Conservation (phyloP, 1,140 invertebrate genomes). For the Melipona quadrifasciata region DNA sequence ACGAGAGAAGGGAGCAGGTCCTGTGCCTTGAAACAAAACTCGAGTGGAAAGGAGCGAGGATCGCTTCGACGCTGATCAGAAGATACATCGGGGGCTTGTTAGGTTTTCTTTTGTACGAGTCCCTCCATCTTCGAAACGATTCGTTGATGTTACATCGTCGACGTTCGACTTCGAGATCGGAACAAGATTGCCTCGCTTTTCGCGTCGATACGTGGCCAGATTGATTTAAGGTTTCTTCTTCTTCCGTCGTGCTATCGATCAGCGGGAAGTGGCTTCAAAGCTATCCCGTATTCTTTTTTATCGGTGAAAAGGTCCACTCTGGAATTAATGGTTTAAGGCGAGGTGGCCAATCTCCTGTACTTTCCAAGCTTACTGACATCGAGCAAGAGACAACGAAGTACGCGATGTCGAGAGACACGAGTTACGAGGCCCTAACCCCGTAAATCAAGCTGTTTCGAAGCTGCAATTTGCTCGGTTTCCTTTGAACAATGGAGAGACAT, state of each 20-base stretch:
- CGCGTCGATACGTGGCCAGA: background rate
- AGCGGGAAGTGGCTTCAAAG: background rate
- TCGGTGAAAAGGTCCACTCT: background rate
- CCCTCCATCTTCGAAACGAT: background rate
- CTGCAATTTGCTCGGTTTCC: slow-evolving; percentile 22
- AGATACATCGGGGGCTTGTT: slow-evolving; percentile 14
- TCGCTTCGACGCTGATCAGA: background rate
- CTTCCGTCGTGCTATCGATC: slow-evolving; percentile 5
- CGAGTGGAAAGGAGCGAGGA: no score
- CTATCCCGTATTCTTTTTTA: background rate
- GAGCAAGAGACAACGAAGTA: background rate
- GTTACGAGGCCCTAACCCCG: slow-evolving; percentile 11
- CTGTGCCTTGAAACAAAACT: slow-evolving; percentile 27
- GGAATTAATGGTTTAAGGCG: slow-evolving; percentile 22
- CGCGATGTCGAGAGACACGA: slow-evolving; percentile 31
- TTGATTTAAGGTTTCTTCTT: slow-evolving; percentile 3
- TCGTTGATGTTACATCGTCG: background rate
- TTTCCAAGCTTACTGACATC: slow-evolving; percentile 20
- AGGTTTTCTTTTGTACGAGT: background rate
- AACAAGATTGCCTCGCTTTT: background rate
- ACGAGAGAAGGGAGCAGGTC: background rate
- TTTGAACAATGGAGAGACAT: slow-evolving; percentile 22
- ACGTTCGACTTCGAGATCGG: background rate
- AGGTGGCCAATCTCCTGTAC: slow-evolving; percentile 3
- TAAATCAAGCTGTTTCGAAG: slow-evolving; percentile 25